Evolutionary conservation across 1,140 invertebrate genomes (phyloP), one percentile per base, ranked within the genome.

Genomic region (Sogatella furcifera): DNA sequence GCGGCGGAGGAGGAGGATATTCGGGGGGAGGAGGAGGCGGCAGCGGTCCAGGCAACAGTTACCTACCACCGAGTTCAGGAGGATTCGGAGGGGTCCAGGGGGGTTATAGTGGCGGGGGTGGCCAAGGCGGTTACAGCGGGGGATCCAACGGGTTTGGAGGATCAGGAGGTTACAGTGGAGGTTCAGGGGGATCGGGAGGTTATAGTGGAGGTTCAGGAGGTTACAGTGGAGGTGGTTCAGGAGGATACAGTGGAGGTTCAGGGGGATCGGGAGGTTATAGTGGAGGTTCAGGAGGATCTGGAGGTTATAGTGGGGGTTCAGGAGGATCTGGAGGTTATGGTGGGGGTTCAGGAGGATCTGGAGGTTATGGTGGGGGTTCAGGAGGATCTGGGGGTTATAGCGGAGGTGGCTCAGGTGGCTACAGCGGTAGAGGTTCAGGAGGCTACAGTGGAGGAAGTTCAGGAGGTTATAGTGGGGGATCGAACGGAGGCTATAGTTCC

Each of bases 391-490:
- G 17, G 9, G 46, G 46, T 52, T 19, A 24, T 21, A 24, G 17
- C 46, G 46, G 46, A 52, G 22, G 46, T 10, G 17, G 17, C 14
- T 52, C 46, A 21, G 46, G 46, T 9, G 46, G 46, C 1, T 19
- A 24, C 9, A 52, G 46, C 22, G 22, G 57, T 11, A 58, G 67
- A 63, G 15, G 67, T 63, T 60, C 59, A 65, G 55, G 49, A 57
- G 52, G 43, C 31, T 43, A 28, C 19, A 69, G 68, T 52, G 69
- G 70, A 4, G 67, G 62, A 31, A 49, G 38, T 41, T 61, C 63
- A 11, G 34, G 34, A 38, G 34, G 34, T 38, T 38, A 38, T 13
- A 38, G 34, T 10, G 34, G 34, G 34, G 34, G 34, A 38, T 11
- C 9, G 2, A 38, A 38, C 9, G 34, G 34, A 38, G 34, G 34